Evolutionary conservation across 2,113 vertebrate genomes (phyloP).

Genomic region (Neodontobutis hainanensis): DNA sequence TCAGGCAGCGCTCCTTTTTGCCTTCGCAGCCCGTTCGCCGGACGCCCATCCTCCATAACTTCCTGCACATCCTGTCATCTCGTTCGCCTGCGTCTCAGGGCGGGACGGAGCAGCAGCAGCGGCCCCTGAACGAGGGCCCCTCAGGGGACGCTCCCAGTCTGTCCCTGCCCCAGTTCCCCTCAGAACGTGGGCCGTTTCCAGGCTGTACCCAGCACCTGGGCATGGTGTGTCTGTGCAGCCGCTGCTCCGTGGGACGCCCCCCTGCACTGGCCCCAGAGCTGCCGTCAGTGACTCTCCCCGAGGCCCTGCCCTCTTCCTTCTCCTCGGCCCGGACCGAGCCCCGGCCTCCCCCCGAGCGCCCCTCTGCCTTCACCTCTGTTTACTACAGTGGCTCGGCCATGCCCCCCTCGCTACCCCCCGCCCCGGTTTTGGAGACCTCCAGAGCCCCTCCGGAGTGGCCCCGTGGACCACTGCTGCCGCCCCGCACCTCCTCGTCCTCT

Average conservation of each 20-base stretch:
- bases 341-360: constrained; percentile 83
- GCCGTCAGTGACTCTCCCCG: constrained; percentile 75
- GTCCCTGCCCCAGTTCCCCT: constrained; percentile 85
- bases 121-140: constrained; percentile 82
- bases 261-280: constrained; percentile 77
- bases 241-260: constrained; percentile 87
- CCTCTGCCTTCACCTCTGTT: constrained; percentile 96
- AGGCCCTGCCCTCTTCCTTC: constrained; percentile 84
- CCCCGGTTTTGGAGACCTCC: constrained; percentile 66
- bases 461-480: constrained; percentile 86
- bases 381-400: constrained; percentile 87
- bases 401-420: constrained; percentile 77
- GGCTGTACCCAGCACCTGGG: constrained; percentile 97
- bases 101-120: constrained; percentile 84
- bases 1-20: constrained; percentile 93
- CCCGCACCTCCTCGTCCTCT: constrained; percentile 95
- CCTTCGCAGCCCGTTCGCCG: constrained; percentile 95
- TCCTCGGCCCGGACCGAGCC: constrained; percentile 92
- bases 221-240: constrained; percentile 93
- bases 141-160: constrained; percentile 83
- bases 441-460: constrained; percentile 83
- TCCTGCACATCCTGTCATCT: constrained; percentile 97
- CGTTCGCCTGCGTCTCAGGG: constrained; percentile 89
- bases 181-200: constrained; percentile 84
- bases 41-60: constrained; percentile 98